Conservation (phyloP, 2,888 invertebrate genomes). For the Luffia ferchaultella region DNA sequence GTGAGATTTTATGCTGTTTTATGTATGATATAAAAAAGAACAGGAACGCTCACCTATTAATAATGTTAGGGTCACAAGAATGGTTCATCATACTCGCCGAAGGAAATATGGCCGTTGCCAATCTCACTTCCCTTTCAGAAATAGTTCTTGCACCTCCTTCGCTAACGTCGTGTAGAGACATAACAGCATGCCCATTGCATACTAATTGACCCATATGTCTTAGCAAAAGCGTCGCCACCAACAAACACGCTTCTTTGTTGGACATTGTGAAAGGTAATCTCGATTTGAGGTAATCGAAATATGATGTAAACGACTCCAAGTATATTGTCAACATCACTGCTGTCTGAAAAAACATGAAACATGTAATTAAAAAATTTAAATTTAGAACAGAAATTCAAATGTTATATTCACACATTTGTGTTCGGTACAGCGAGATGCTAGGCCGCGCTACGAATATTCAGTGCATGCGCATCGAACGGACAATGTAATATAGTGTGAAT, state of each 20-base stretch:
- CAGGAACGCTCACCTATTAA: slow-evolving; percentile 65
- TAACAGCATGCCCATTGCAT: slow-evolving; percentile 79
- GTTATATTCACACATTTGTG: too few species aligned
- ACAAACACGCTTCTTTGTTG: slow-evolving; percentile 39
- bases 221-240: slow-evolving; percentile 73
- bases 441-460: too few species aligned
- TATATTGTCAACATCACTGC: slow-evolving; percentile 73
- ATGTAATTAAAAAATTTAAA: too few species aligned
- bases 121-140: slow-evolving; percentile 39
- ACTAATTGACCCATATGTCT: slow-evolving; percentile 83
- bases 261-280: slow-evolving; percentile 34
- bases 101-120: slow-evolving; percentile 86
- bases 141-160: slow-evolving; percentile 22
- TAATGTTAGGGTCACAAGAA: slow-evolving; percentile 86
- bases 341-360: slow-evolving; percentile 70
- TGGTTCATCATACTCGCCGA: slow-evolving; percentile 93
- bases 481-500: too few species aligned
- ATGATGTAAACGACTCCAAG: slow-evolving; percentile 70
- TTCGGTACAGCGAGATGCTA: too few species aligned
- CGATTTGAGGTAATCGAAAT: slow-evolving; percentile 62
- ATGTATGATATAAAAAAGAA: neutral
- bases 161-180: slow-evolving; percentile 14
- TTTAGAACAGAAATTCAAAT: too few species aligned
- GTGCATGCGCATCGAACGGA: too few species aligned
- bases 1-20: too few species aligned